A percentile compares a stretch with the other conserved stretches of the same genome.
These are phyloP conservation scores for Aricia artaxerxes DNA, from an alignment of 2,888 invertebrate species.

Conservation along the genomic window DNA sequence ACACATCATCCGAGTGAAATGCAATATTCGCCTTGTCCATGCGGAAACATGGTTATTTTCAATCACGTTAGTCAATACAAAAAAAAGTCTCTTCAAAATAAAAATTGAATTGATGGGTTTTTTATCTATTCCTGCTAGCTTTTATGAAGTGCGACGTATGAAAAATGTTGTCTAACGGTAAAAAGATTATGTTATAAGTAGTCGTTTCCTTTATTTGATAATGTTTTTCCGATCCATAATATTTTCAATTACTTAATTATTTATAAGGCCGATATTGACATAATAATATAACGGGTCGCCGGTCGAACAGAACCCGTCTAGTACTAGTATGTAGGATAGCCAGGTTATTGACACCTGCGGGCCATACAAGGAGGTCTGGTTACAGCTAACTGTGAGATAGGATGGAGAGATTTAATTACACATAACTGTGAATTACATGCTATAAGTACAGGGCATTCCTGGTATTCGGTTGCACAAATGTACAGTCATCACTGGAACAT, in stretches of 20 bases:
- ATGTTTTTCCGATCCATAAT: not conserved
- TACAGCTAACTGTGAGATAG: conserved; percentile 26
- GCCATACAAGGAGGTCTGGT: conserved; percentile 28
- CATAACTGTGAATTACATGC: conserved; percentile 24
- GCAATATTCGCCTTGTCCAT: conserved; percentile 73
- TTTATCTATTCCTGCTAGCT: conserved; percentile 18
- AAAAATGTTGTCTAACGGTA: not conserved
- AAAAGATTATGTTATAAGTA: not conserved
- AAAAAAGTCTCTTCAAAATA: conserved; percentile 41
- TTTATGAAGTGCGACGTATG: not conserved
- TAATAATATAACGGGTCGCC: not conserved
- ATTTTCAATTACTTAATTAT: not conserved
- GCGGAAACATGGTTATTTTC: conserved; percentile 68
- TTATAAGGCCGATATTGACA: conserved; percentile 7
- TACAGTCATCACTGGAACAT: not conserved
- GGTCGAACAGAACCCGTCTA: conserved; percentile 29
- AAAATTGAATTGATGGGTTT: conserved; percentile 34
- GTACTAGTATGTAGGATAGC: conserved; percentile 32
- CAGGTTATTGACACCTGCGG: conserved; percentile 31
- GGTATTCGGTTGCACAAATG: conserved; percentile 4
- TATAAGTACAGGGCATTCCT: conserved; percentile 11
- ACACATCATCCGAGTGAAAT: conserved; percentile 73
- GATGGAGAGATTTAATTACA: conserved; percentile 28
- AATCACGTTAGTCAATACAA: conserved; percentile 52
- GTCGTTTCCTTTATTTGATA: not conserved